Evolutionary conservation across 2,113 vertebrate species (phyloP).

Genomic region (Engraulis encrasicolus): DNA sequence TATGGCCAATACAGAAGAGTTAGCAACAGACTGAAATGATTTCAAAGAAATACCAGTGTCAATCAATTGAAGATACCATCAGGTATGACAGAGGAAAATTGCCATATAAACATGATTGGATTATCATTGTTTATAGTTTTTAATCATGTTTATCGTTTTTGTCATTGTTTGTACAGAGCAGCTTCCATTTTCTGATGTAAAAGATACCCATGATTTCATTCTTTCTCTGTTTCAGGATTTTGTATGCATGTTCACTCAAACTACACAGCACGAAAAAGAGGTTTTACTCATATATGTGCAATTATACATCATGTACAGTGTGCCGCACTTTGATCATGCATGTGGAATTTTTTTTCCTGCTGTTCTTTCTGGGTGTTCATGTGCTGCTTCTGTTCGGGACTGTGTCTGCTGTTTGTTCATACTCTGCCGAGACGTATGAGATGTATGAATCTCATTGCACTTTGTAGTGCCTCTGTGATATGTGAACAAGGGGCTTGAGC

Average conservation of each 20-base stretch:
- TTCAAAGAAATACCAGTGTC: too few relatives aligned
- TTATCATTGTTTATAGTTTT: too few relatives aligned
- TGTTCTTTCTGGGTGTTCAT: background rate
- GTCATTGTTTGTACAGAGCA: too few relatives aligned
- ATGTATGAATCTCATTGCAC: background rate
- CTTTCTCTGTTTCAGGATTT: too few relatives aligned
- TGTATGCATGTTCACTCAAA: background rate
- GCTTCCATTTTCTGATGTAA: too few relatives aligned
- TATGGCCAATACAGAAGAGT: background rate
- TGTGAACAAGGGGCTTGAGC: background rate
- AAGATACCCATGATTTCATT: too few relatives aligned
- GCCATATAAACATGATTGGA: too few relatives aligned
- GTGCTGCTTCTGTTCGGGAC: background rate
- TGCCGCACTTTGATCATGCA: background rate
- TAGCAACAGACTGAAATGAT: background rate
- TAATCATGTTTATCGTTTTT: too few relatives aligned
- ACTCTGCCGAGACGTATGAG: background rate
- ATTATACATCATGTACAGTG: slow-evolving; percentile 6
- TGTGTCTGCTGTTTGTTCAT: background rate
- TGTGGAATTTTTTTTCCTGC: background rate
- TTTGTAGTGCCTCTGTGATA: slow-evolving; percentile 3
- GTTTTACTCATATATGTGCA: background rate
- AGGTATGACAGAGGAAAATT: background rate
- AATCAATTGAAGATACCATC: background rate
- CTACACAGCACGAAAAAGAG: too few relatives aligned